Conservation (phyloP, 2,113 vertebrate species). For the Bufo gargarizans region DNA sequence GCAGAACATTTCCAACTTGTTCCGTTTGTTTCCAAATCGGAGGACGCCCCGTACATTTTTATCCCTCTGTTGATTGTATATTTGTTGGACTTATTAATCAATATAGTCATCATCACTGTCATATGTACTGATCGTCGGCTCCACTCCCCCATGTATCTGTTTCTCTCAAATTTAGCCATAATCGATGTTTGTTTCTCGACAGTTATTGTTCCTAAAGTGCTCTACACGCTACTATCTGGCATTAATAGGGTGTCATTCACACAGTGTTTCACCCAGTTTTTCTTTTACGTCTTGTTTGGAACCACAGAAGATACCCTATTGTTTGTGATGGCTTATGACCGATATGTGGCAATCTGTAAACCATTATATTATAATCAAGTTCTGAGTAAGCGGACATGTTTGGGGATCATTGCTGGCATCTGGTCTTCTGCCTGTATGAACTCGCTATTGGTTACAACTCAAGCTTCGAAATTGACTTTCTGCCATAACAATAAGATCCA, state of each 20-base stretch:
- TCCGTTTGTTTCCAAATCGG: background rate
- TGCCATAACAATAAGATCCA: background rate
- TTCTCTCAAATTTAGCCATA: background rate
- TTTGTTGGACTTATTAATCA: background rate
- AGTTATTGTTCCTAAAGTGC: background rate
- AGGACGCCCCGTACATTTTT: background rate
- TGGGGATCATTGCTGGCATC: background rate
- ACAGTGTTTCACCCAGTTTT: background rate
- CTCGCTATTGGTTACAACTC: background rate
- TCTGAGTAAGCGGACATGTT: background rate
- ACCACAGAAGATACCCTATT: background rate
- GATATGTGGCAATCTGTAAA: background rate
- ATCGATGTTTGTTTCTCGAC: background rate
- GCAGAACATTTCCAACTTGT: background rate
- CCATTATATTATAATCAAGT: background rate
- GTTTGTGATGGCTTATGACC: background rate
- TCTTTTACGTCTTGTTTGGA: constrained; percentile 5
- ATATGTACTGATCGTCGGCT: background rate
- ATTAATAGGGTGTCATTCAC: background rate
- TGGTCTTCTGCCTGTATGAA: constrained; percentile 1
- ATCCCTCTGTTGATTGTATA: background rate
- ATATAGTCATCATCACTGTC: background rate
- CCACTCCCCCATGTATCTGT: background rate
- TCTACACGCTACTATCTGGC: background rate
- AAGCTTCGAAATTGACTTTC: background rate